These are phyloP conservation scores for Onychorhynchus coronatus DNA, from an alignment of 2,113 vertebrate species.

Conservation along the genomic window DNA sequence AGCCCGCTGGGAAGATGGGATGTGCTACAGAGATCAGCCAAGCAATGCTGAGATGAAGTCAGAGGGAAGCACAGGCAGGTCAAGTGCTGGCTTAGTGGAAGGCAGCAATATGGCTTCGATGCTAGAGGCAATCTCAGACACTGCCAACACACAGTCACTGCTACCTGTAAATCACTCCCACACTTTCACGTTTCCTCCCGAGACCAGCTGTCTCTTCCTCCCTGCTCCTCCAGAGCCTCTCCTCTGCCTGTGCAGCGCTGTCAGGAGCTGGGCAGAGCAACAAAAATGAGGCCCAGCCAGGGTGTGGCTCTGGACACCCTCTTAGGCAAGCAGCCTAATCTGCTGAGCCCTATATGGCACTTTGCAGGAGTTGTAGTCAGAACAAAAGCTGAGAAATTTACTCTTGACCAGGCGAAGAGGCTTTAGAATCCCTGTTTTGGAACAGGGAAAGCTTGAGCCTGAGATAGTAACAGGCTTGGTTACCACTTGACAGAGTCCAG, in stretches of 20 bases:
- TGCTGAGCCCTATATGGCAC: background rate
- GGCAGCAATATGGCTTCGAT: rapidly evolving
- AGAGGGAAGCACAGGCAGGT: rapidly evolving
- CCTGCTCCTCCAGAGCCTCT: background rate
- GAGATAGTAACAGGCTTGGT: background rate
- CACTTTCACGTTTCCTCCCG: background rate
- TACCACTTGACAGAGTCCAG: background rate
- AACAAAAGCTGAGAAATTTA: background rate
- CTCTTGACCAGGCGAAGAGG: background rate
- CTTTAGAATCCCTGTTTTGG: background rate
- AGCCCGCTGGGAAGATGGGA: background rate
- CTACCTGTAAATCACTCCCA: background rate
- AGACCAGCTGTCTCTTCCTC: background rate
- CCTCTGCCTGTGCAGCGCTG: background rate
- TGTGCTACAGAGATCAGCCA: background rate
- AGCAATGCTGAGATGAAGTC: background rate
- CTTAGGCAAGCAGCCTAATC: background rate
- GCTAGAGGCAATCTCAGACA: background rate
- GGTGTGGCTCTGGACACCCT: background rate
- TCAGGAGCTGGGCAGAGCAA: background rate
- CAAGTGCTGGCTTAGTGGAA: background rate
- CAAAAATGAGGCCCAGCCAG: background rate
- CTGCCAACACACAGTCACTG: background rate
- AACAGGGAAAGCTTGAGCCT: background rate
- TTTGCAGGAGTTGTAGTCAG: background rate